These are phyloP conservation scores for Drosophila kikkawai DNA, from an alignment of 1,140 invertebrate genomes.

Conservation along the genomic window DNA sequence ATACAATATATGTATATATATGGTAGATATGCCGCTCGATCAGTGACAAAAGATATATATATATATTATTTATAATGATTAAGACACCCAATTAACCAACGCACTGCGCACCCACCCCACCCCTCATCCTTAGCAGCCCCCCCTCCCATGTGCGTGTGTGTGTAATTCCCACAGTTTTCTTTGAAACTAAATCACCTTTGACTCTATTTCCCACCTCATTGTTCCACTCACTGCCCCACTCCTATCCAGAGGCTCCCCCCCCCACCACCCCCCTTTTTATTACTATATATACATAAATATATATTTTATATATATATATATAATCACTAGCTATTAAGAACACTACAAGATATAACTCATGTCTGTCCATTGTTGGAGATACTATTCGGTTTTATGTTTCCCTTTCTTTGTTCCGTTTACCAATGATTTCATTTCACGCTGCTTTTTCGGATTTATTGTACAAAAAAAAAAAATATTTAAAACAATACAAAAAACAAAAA, in stretches of 20 bases:
- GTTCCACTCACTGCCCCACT: conserved; percentile 7
- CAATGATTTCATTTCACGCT: conserved; percentile 84
- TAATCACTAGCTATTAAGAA: conserved; percentile 68
- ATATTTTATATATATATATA: conserved; percentile 18
- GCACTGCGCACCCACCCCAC: conserved; percentile 22
- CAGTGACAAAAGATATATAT: conserved; percentile 1
- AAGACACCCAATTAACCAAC: conserved; percentile 31
- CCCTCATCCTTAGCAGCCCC: conserved; percentile 17
- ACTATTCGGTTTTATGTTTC: conserved; percentile 77
- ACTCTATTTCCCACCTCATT: conserved; percentile 14
- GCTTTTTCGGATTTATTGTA: conserved; percentile 85
- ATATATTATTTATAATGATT: neutral
- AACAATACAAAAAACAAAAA: conserved; percentile 49
- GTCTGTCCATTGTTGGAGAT: conserved; percentile 73
- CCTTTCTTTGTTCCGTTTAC: conserved; percentile 82
- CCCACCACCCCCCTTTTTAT: no score
- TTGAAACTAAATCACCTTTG: conserved; percentile 9
- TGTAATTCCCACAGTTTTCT: conserved; percentile 12
- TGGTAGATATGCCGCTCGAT: conserved; percentile 38
- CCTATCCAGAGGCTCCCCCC: neutral
- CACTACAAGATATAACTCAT: conserved; percentile 56
- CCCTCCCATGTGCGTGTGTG: conserved; percentile 40
- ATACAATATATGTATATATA: conserved; percentile 14
- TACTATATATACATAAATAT: conserved; percentile 17
- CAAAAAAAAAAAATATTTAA: conserved; percentile 39